These are phyloP conservation scores for Eospalax fontanierii DNA, from an alignment of 2,797 vertebrate genomes.

Conservation along the genomic window DNA sequence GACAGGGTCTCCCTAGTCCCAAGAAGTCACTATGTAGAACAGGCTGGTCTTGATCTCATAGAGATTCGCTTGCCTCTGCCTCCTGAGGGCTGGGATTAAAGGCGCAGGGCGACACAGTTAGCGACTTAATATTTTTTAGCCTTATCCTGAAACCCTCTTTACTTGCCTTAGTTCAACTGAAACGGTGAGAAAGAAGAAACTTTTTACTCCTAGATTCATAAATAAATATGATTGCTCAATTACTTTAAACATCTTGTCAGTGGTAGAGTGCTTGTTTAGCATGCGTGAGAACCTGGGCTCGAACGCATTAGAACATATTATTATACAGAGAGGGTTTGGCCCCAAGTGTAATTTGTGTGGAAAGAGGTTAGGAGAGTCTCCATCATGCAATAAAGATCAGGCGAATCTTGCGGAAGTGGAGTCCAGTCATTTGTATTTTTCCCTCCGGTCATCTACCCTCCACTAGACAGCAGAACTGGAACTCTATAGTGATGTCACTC, in stretches of 20 bases:
- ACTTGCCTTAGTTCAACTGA: neutral
- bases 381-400: conserved; percentile 52
- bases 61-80: no score
- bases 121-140: neutral
- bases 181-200: conserved; percentile 40
- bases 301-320: no score
- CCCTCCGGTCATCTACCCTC: neutral
- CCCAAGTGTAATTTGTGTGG: conserved; percentile 66
- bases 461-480: neutral
- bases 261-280: neutral
- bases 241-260: conserved; percentile 46
- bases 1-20: no score
- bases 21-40: no score
- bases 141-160: conserved; percentile 53
- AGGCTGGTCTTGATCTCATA: no score
- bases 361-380: conserved; percentile 48
- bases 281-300: neutral
- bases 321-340: conserved; percentile 57
- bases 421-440: neutral
- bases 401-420: conserved; percentile 60
- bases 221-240: conserved; percentile 61
- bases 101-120: no score
- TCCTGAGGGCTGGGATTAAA: no score
- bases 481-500: neutral
- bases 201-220: conserved; percentile 51